phyloP scores from a whole-genome alignment of 2,113 vertebrate species.

The Trematomus loennbergii region DNA sequence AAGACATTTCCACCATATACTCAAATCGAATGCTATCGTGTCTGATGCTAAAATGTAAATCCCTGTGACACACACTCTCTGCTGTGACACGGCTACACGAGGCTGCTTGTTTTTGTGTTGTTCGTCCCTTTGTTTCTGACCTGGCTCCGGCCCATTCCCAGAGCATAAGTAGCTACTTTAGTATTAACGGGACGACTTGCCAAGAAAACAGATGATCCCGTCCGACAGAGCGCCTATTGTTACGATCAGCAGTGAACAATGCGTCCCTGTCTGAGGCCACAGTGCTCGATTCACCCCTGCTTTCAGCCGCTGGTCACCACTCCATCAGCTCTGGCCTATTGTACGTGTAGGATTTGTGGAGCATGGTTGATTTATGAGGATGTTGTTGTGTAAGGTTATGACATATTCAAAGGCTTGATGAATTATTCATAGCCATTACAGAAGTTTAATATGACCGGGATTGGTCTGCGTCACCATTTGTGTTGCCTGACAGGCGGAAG shows the following conservation, averaged over 20 bases:
- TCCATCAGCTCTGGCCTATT: conserved; percentile 61
- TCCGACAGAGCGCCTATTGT: conserved; percentile 79
- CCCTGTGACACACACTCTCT: background rate
- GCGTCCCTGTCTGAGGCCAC: conserved; percentile 67
- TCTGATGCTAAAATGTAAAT: background rate
- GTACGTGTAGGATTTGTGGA: conserved; percentile 50
- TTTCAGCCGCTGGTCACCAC: conserved; percentile 67
- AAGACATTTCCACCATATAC: too few species aligned
- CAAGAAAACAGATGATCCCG: conserved; percentile 81
- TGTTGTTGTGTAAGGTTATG: conserved; percentile 50
- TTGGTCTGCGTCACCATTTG: background rate
- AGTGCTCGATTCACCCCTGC: conserved; percentile 69
- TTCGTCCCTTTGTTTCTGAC: conserved; percentile 60
- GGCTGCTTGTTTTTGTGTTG: conserved; percentile 51
- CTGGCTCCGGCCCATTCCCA: conserved; percentile 65
- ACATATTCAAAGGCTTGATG: conserved; percentile 33
- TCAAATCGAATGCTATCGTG: too few species aligned
- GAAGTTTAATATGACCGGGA: conserved; percentile 16
- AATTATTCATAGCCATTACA: conserved; percentile 5
- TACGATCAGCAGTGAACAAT: conserved; percentile 65
- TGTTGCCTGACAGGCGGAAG: background rate
- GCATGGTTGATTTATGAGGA: conserved; percentile 51
- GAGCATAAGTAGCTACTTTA: conserved; percentile 76
- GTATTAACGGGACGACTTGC: conserved; percentile 75
- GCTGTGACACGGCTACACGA: conserved; percentile 16